phyloP scores from a whole-genome alignment of 2,797 vertebrate genomes.

The Xyrichtys novacula region DNA sequence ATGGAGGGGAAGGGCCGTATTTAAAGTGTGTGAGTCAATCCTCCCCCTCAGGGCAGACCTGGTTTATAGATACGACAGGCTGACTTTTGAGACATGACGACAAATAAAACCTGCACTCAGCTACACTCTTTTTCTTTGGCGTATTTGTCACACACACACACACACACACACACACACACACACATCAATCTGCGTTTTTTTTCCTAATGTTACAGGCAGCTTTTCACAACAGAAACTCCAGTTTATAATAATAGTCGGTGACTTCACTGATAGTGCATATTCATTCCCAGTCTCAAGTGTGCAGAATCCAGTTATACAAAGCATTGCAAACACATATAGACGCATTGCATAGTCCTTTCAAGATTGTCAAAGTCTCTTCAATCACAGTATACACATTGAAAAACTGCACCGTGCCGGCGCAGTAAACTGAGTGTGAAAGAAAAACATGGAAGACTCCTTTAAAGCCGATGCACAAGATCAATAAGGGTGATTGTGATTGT shows the following conservation, averaged over 20 bases:
- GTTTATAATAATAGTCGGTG: slow-evolving; percentile 33
- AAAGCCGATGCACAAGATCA: slow-evolving; percentile 54
- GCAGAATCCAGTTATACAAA: slow-evolving; percentile 69
- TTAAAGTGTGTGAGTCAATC: slow-evolving; percentile 56
- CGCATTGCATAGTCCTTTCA: slow-evolving; percentile 83
- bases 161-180: slow-evolving; percentile 25
- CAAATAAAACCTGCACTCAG: slow-evolving; percentile 24
- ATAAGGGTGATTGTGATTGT: slow-evolving; percentile 73
- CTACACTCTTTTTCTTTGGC: slow-evolving; percentile 39
- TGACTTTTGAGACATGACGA: slow-evolving; percentile 32
- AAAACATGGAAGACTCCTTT: slow-evolving; percentile 83
- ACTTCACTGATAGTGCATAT: slow-evolving; percentile 65
- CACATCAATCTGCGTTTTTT: slow-evolving; percentile 42
- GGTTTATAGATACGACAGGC: slow-evolving; percentile 38
- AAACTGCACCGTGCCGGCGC: slow-evolving; percentile 60
- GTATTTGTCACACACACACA: slow-evolving; percentile 27
- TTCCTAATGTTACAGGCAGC: slow-evolving; percentile 56
- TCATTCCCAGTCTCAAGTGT: slow-evolving; percentile 62
- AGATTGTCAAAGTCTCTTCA: slow-evolving; percentile 86
- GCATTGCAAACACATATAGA: slow-evolving; percentile 51
- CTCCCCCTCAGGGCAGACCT: slow-evolving; percentile 39
- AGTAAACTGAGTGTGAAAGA: slow-evolving; percentile 71
- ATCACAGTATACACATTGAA: slow-evolving; percentile 81
- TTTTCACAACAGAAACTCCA: slow-evolving; percentile 33
- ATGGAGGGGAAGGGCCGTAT: slow-evolving; percentile 56